Base-by-base conservation (phyloP, 1,140 invertebrate species). In the Drosophila orosa region DNA sequence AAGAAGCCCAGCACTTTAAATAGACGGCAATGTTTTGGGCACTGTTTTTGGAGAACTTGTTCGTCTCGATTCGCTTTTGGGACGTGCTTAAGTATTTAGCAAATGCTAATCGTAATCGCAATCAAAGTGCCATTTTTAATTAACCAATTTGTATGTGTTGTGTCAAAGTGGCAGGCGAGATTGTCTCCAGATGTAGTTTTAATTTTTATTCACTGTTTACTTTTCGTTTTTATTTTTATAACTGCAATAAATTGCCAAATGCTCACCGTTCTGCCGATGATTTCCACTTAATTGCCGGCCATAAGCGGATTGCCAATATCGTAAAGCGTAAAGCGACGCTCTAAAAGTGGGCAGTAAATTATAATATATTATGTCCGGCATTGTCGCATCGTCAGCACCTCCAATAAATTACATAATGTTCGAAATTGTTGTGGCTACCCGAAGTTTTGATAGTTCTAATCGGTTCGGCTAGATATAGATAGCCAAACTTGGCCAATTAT, bases 91-190 rank as follows among this genome's bases (percentile, higher is more conserved):
- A 33, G 61, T 44, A 60, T 29, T 65, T 65, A 44, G 39, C 62
- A 13, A 35, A 54, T 44, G 27, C 22, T 24, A 42, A 63, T 67
- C n/a, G 62, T 19, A 42, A 69, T 69, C 39, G 45, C 35, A 66
- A 67, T 67, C 39, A 2, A 54, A 68, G 60, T 52, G 47, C 29
- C 47, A 54, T 56, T 74, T 65, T 78, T 85, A 85, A 85, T 85
- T 80, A 86, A 86, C 68, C 81, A 73, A 86, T 85, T 85, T 85
- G 81, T 85, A 85, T 86, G 73, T 56, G 82, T 55, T 35, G 82
- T 66, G 61, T 45, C 80, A 25, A 47, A 55, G 44, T 44, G 33
- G 44, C 19, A 31, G 50, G 50, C 39, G 27, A 59, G 22, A 65
- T 75, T 45, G 52, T 54, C 25, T 35, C 35, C 27, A 59, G 54